Evolutionary conservation across 1,140 invertebrate genomes (phyloP).

Genomic region (Drosophila nannoptera): DNA sequence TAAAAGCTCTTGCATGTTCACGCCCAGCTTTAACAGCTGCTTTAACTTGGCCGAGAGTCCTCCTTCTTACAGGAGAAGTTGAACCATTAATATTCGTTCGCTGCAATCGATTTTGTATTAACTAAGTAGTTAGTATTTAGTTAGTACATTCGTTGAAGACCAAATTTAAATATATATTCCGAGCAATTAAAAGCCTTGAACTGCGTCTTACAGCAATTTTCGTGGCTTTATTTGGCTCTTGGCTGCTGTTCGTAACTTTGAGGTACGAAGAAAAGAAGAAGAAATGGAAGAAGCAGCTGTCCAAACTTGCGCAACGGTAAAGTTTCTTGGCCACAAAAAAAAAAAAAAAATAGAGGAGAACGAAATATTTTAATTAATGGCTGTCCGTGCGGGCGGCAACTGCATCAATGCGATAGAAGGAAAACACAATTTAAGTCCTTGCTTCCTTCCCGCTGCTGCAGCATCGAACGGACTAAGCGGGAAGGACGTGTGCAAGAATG

Average conservation of each 20-base stretch:
- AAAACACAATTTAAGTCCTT: constrained; percentile 8
- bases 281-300: neutral
- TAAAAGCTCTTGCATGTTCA: no score
- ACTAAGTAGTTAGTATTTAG: neutral
- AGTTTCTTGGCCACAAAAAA: constrained; percentile 13
- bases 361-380: constrained; percentile 36
- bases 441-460: neutral
- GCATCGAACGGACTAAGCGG: neutral
- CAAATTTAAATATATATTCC: neutral
- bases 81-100: no score
- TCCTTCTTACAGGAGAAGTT: no score
- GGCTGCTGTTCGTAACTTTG: neutral
- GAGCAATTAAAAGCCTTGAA: neutral
- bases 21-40: no score
- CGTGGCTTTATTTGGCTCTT: constrained; percentile 17
- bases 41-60: no score
- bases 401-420: constrained; percentile 14
- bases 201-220: neutral
- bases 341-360: neutral
- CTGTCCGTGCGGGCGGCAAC: constrained; percentile 1
- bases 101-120: no score
- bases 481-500: no score
- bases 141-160: neutral
- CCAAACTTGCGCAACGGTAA: constrained; percentile 18
- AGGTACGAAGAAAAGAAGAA: neutral